Base-by-base conservation (phyloP, 1,140 invertebrate genomes). In the Streblospio benedicti region DNA sequence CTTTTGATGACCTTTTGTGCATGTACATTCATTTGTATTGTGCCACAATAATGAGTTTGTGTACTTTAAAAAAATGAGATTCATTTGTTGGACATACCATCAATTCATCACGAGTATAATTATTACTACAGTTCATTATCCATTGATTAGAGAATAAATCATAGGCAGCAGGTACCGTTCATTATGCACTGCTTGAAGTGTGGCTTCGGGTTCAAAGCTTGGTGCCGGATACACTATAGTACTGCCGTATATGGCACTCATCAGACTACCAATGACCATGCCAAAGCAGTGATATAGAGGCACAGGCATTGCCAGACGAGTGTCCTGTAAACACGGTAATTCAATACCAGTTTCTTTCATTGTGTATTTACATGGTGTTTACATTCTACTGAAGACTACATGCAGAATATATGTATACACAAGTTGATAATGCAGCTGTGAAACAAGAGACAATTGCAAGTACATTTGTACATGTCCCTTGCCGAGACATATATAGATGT, bases 261-360 rank as follows among this genome's bases (percentile, higher is more conserved):
- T 74, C 0, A 90, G 65, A 53, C 85, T 76, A 0, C 86, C 90
- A 35, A 87, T 79, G 0, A 88, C 81, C 32, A 87, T 85, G 0
- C 91, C 93, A 72, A 89, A 92, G 16, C 87, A 91, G 72, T 99
- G 95, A 72, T 96, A 98, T 14, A 96, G 80, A 0, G 94, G 94
- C 0, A 91, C 88, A 74, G 92, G 86, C 0, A 87, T 67, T 68
- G 90, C 93, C 41, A 90, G 76, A 5, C 71, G 67, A 27, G 68
- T 67, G 14, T 67, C 66, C 72, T 76, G 65, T 28, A 58, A 63
- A 59, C 1, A 45, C 14, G 25, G 27, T 58, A 30, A 25, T 20
- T 38, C 23, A 32, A 9, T 27, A 47, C 18, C 44, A 47, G 27
- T 18, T 27, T 6, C 18, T 6, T 9, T 18, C 27, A 35, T 20